Conservation (phyloP, 2,888 invertebrate species). For the Nesidiocoris tenuis region DNA sequence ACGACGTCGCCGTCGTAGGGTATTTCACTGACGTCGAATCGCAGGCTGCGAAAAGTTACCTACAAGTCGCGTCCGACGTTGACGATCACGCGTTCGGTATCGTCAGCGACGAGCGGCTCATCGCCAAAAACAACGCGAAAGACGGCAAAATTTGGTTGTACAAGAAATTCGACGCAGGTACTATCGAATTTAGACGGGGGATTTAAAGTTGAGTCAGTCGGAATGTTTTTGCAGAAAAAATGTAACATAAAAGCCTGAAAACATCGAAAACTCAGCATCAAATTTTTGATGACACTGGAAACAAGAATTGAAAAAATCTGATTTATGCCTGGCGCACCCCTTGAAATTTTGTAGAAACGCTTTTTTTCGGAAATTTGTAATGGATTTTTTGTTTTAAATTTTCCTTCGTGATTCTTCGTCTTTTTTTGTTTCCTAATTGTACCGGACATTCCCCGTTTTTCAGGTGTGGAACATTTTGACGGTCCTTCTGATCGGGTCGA, state of each 20-base stretch:
- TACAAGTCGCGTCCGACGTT: slow-evolving; percentile 72
- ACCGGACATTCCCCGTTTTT: too few relatives aligned
- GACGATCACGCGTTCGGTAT: slow-evolving; percentile 91
- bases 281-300: too few relatives aligned
- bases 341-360: background rate
- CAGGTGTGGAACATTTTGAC: slow-evolving; percentile 54
- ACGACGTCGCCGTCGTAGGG: slow-evolving; percentile 82
- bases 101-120: slow-evolving; percentile 73
- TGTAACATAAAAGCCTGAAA: too few relatives aligned
- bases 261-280: too few relatives aligned
- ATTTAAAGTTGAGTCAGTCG: background rate
- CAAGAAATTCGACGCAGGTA: slow-evolving; percentile 63
- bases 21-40: slow-evolving; percentile 83
- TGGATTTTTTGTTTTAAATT: background rate
- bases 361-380: background rate
- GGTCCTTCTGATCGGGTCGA: slow-evolving; percentile 55
- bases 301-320: too few relatives aligned
- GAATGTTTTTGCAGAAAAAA: too few relatives aligned
- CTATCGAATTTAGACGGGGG: background rate
- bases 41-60: slow-evolving; percentile 79
- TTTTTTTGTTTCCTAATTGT: too few relatives aligned
- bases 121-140: slow-evolving; percentile 75
- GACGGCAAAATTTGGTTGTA: slow-evolving; percentile 81
- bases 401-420: background rate
- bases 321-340: too few relatives aligned